These are phyloP conservation scores for Globodera rostochiensis DNA, from an alignment of 1,140 invertebrate genomes.

Conservation along the genomic window DNA sequence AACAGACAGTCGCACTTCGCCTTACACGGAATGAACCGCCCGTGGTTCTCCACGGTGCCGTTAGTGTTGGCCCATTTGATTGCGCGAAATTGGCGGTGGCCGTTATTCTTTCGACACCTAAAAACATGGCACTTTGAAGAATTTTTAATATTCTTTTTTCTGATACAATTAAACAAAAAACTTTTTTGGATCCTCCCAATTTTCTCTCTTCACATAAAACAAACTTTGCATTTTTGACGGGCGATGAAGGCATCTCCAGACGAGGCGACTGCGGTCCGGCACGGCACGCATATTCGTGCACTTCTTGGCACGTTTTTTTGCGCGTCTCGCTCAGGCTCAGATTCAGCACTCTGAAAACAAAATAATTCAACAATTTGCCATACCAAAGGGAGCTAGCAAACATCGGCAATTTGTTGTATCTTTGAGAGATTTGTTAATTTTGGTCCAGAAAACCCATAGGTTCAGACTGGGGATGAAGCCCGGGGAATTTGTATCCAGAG, in stretches of 20 bases:
- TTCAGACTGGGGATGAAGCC: no score
- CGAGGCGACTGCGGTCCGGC: constrained; percentile 40
- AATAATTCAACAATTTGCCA: no score
- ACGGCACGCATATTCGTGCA: constrained; percentile 48
- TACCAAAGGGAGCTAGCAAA: no score
- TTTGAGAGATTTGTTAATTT: no score
- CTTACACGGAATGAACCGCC: constrained; percentile 49
- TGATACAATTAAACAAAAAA: background rate
- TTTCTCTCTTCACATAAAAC: background rate
- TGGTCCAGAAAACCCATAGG: no score
- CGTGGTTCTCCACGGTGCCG: constrained; percentile 51
- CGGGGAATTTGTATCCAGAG: no score
- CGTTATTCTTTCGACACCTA: constrained; percentile 39
- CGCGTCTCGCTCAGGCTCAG: constrained; percentile 19
- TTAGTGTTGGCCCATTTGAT: constrained; percentile 48
- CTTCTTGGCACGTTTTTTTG: constrained; percentile 40
- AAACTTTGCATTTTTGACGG: constrained; percentile 26
- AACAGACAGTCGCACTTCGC: constrained; percentile 51
- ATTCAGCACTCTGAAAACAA: constrained; percentile 28
- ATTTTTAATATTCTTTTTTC: no score
- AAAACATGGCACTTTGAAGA: background rate
- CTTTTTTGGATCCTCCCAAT: no score
- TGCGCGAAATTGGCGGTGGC: constrained; percentile 47
- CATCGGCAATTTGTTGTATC: no score
- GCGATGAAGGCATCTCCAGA: constrained; percentile 38